Evolutionary conservation across 2,113 vertebrate genomes (phyloP).

Genomic region (Diphyllodes magnificus): DNA sequence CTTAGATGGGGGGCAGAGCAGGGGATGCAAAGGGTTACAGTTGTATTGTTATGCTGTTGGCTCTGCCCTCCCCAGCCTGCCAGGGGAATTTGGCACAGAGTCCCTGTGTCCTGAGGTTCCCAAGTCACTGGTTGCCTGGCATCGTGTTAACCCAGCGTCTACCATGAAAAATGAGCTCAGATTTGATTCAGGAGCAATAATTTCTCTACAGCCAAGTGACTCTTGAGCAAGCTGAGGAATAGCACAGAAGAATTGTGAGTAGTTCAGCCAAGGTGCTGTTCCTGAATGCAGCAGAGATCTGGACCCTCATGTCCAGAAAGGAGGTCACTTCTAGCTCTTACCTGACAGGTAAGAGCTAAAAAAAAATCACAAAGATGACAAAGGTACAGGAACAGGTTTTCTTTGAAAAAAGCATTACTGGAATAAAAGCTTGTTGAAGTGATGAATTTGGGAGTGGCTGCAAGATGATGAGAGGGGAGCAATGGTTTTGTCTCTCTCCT

Average conservation of each 20-base stretch:
- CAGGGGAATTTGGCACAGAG: not conserved
- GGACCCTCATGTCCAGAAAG: not conserved
- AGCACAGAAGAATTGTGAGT: not conserved
- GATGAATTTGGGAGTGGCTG: not conserved
- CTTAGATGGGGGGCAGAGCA: not conserved
- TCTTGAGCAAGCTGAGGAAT: not conserved
- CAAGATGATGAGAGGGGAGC: not conserved
- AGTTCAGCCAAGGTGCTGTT: not conserved
- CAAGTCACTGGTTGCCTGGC: not conserved
- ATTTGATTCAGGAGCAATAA: not conserved
- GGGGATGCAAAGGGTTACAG: not conserved
- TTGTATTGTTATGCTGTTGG: not conserved
- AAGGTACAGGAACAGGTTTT: not conserved
- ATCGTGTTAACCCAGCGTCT: not conserved
- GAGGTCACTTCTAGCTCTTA: not conserved
- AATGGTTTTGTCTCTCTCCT: not conserved
- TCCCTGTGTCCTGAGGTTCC: not conserved
- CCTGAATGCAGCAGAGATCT: not conserved
- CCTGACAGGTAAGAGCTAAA: not conserved
- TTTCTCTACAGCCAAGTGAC: not conserved
- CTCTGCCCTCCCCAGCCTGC: not conserved
- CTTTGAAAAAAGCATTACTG: not conserved
- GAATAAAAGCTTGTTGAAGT: not conserved
- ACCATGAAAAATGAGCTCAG: not conserved
- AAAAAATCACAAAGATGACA: not conserved